Base-by-base conservation (phyloP, 2,113 vertebrate genomes). In the Chloropsis cyanopogon region DNA sequence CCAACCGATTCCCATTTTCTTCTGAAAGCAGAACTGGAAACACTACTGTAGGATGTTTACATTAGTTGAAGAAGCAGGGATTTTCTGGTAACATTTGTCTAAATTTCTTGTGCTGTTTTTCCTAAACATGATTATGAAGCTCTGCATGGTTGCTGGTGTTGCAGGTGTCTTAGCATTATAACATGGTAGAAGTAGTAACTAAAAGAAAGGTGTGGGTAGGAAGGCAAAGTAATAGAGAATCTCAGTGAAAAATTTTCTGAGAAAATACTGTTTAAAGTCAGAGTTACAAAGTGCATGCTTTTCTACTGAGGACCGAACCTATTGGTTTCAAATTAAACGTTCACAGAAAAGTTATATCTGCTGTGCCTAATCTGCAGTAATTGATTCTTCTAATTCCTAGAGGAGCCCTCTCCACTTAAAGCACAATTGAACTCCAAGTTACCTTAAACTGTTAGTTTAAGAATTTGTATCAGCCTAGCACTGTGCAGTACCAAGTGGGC, bases 261-360 rank as follows among this genome's bases (percentile, higher is more conserved):
- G 68, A 57, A 91, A 90, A 76, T 63, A 23, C 84, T 28, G 3
- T 82, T 82, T 93, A 76, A 52, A 79, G 50, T 50, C 49, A 37
- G 33, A 73, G 22, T 87, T 88, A 81, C 46, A n/a, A 87, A 78
- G 61, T 28, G 21, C 73, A 50, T 82, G 54, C 44, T 94, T 95
- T 93, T 95, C 81, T 88, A 26, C 54, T 69, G 76, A 91, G 86
- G 72, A 92, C 47, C 4, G 22, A 91, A 70, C 44, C 70, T 92
- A 44, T 41, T 53, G n/a, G 59, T 91, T 96, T 95, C 76, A 94
- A 91, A 97, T 96, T 96, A 96, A 97, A 96, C 59, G 29, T 88
- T 97, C 86, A 77, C 68, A 53, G 59, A 65, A 46, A 97, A 97
- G 78, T 92, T 95, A 5, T 92, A 73, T 82, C 77, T 95, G 66